A percentile compares a stretch with the other conserved stretches of the same genome.
phyloP scores from a whole-genome alignment of 1,140 invertebrate genomes.

The Drosophila novamexicana region DNA sequence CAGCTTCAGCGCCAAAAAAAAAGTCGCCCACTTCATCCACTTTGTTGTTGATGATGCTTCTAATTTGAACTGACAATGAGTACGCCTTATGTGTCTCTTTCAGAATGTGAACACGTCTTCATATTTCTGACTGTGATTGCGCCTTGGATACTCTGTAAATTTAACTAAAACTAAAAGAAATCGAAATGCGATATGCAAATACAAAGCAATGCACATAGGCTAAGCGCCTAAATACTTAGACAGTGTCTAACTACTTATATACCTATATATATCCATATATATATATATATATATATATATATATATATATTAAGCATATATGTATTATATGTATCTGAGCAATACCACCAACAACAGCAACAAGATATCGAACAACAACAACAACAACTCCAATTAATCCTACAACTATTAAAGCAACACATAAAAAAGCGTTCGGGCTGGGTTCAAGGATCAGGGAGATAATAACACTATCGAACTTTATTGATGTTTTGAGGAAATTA shows the following conservation, averaged over 20 bases:
- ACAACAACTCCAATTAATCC: conserved; percentile 41
- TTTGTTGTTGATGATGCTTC: conserved; percentile 77
- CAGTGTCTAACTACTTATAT: conserved; percentile 38
- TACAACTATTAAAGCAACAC: conserved; percentile 27
- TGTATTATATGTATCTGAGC: conserved; percentile 56
- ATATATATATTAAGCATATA: conserved; percentile 42
- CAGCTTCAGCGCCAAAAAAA: conserved; percentile 40
- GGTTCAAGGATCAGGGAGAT: neutral
- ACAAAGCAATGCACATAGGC: conserved; percentile 60
- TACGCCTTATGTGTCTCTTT: conserved; percentile 84
- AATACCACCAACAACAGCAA: conserved; percentile 66
- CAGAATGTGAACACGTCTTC: conserved; percentile 84
- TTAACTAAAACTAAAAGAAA: conserved; percentile 56
- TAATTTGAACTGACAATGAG: conserved; percentile 81
- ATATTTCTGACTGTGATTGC: conserved; percentile 84
- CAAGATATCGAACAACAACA: conserved; percentile 49
- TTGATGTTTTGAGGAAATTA: neutral
- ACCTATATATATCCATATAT: conserved; percentile 17
- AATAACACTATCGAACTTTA: neutral
- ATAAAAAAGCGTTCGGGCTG: conserved; percentile 46
- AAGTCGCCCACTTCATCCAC: conserved; percentile 56
- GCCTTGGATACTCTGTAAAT: conserved; percentile 83
- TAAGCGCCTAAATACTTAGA: conserved; percentile 66
- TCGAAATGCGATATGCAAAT: conserved; percentile 34
- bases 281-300: conserved; percentile 21